phyloP scores from a whole-genome alignment of 2,113 vertebrate species.

The Hydropotes inermis region DNA sequence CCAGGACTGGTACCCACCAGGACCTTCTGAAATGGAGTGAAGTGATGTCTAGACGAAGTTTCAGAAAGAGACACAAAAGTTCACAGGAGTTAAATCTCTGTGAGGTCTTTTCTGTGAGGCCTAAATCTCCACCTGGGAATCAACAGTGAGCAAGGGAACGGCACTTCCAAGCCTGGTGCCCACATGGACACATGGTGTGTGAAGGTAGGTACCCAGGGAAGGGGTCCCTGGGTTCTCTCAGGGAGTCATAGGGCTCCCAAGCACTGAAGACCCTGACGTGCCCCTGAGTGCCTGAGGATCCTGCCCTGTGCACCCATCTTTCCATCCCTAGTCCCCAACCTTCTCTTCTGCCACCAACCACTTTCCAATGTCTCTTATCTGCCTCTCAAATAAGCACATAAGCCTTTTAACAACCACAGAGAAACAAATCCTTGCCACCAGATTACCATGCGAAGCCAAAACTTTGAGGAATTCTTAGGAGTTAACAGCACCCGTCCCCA shows the following conservation, averaged over 20 bases:
- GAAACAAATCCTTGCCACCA: background rate
- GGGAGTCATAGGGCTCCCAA: background rate
- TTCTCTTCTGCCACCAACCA: background rate
- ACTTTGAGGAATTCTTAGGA: background rate
- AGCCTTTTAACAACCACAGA: background rate
- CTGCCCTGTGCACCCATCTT: background rate
- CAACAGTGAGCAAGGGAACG: background rate
- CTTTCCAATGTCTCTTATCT: background rate
- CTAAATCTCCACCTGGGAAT: background rate
- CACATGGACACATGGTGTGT: fast-evolving
- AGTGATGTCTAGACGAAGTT: background rate
- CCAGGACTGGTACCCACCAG: background rate
- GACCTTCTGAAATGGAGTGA: background rate
- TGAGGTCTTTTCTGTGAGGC: background rate
- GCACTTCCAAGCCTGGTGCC: too few species aligned
- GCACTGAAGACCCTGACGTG: background rate
- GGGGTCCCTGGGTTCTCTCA: background rate
- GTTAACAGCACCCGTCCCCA: background rate
- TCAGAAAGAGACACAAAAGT: background rate
- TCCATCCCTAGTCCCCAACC: background rate
- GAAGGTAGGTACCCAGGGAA: background rate
- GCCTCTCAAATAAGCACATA: background rate
- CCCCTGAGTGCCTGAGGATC: background rate
- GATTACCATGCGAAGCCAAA: background rate
- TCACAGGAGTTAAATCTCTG: background rate